Conservation (phyloP, 1,140 invertebrate species). For the Camponotus floridanus region DNA sequence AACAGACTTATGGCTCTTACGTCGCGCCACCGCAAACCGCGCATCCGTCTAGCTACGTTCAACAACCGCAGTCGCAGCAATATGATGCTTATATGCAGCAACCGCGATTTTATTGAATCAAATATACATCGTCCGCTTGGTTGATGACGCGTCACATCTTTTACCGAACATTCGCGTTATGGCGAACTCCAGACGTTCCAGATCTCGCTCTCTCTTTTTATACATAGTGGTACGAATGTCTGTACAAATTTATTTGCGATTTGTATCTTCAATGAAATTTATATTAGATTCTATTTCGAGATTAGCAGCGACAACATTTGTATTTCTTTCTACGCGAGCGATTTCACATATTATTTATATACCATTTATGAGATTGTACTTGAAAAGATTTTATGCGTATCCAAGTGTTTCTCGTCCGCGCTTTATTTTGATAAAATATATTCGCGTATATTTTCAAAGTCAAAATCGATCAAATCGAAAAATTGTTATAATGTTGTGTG, state of each 20-base stretch:
- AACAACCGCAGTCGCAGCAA: slow-evolving; percentile 76
- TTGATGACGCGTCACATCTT: neutral
- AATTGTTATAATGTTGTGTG: neutral
- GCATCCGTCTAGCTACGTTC: slow-evolving; percentile 76
- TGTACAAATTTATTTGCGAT: neutral
- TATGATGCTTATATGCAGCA: slow-evolving; percentile 82
- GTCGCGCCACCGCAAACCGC: slow-evolving; percentile 47
- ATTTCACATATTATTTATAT: neutral
- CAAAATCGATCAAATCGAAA: neutral
- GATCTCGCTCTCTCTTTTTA: neutral
- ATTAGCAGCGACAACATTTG: neutral
- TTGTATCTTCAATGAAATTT: neutral
- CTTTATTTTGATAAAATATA: neutral
- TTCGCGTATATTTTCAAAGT: neutral
- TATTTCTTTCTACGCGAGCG: neutral
- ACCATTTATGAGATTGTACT: neutral
- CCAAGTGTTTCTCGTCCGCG: neutral
- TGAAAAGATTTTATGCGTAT: neutral
- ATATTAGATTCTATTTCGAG: neutral
- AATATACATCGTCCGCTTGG: too few relatives aligned
- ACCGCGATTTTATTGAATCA: slow-evolving; percentile 78
- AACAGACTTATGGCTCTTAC: slow-evolving; percentile 77
- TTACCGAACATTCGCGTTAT: neutral
- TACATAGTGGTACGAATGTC: neutral
- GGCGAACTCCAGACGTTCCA: neutral